These are phyloP conservation scores for Coenonympha arcania DNA, from an alignment of 2,888 invertebrate genomes.

Conservation along the genomic window DNA sequence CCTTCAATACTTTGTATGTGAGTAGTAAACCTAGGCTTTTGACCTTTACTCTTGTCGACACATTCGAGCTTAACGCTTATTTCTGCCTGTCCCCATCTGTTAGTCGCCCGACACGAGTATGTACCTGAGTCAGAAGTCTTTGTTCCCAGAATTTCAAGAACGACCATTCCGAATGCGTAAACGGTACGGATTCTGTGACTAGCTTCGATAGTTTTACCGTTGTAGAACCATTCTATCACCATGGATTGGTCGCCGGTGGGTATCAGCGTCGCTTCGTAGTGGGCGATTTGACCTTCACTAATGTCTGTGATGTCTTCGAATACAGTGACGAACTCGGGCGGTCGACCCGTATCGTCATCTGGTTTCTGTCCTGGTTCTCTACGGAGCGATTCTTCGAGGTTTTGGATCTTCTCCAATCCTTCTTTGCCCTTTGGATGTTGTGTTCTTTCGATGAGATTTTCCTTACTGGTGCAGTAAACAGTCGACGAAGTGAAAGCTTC, in stretches of 20 bases:
- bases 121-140: slow-evolving; percentile 93
- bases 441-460: slow-evolving; percentile 87
- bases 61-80: slow-evolving; percentile 87
- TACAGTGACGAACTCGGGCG: slow-evolving; percentile 91
- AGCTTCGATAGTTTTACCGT: slow-evolving; percentile 89
- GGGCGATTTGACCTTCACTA: slow-evolving; percentile 96
- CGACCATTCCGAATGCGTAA: slow-evolving; percentile 98
- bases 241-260: slow-evolving; percentile 95
- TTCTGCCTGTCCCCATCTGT: slow-evolving; percentile 91
- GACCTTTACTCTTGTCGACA: slow-evolving; percentile 87
- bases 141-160: slow-evolving; percentile 95
- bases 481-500: slow-evolving; percentile 95
- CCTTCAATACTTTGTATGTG: slow-evolving; percentile 88
- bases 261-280: slow-evolving; percentile 96
- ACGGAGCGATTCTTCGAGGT: slow-evolving; percentile 88
- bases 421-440: slow-evolving; percentile 97
- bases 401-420: slow-evolving; percentile 92
- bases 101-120: slow-evolving; percentile 90
- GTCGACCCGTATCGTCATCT: slow-evolving; percentile 85
- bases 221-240: slow-evolving; percentile 97
- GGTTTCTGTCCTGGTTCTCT: slow-evolving; percentile 79
- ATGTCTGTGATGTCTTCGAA: slow-evolving; percentile 87
- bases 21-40: slow-evolving; percentile 90
- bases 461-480: slow-evolving; percentile 86
- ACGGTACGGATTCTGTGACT: slow-evolving; percentile 94